Percentiles rank a stretch among this genome's conserved stretches.
Conservation (phyloP, 2,888 invertebrate genomes). For the Epirrhoe alternata region DNA sequence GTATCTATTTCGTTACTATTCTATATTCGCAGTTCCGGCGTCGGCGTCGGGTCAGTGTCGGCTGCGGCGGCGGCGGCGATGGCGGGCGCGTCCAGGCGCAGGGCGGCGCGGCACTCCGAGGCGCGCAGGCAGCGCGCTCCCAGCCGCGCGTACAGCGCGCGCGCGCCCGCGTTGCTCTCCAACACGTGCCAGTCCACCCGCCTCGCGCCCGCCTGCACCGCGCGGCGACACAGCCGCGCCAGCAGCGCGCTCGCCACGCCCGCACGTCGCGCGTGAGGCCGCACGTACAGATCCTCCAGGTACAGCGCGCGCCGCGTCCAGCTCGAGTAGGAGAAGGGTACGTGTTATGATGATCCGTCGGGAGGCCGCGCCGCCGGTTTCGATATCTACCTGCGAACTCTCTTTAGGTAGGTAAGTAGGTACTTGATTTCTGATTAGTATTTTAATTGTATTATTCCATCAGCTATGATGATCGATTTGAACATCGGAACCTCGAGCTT, state of each 20-base stretch:
- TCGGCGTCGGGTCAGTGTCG: constrained; percentile 6
- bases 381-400: too few species aligned
- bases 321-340: constrained; percentile 87
- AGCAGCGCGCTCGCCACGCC: constrained; percentile 87
- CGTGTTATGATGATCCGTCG: too few species aligned
- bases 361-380: too few species aligned
- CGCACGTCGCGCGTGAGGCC: constrained; percentile 84
- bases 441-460: too few species aligned
- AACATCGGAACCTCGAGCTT: too few species aligned
- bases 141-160: constrained; percentile 89
- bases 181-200: constrained; percentile 93
- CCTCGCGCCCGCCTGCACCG: constrained; percentile 66
- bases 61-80: constrained; percentile 47
- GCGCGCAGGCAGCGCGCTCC: constrained; percentile 84
- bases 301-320: constrained; percentile 93
- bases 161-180: constrained; percentile 89
- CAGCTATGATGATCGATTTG: too few species aligned
- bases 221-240: constrained; percentile 45
- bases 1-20: not conserved
- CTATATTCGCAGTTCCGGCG: constrained; percentile 1
- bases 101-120: constrained; percentile 66
- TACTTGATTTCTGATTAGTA: too few species aligned
- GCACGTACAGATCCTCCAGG: constrained; percentile 94
- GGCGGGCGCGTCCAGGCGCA: constrained; percentile 65
- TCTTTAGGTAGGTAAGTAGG: too few species aligned